Evolutionary conservation across 2,797 vertebrate species (phyloP), one percentile per base, ranked within the genome.

Genomic region (Chelidonichthys spinosus): DNA sequence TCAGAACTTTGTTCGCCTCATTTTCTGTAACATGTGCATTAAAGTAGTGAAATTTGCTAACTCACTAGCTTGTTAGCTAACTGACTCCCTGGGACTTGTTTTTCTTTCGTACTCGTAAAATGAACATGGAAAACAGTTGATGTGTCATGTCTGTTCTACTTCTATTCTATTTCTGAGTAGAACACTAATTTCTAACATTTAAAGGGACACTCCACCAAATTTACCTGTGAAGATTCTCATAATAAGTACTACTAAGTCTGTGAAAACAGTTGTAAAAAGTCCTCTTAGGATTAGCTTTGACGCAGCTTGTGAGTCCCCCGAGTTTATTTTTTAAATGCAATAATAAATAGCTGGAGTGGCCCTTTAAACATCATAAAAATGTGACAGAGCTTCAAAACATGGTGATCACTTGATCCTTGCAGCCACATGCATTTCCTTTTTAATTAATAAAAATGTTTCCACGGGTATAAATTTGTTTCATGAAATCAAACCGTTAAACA

Each of bases 331-430:
- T 14, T 17, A 17, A 37, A 2, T 56, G 0, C 35, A 1, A 37
- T 37, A 56, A 4, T 10, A 37, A 37, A 56, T 37, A 37, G 35
- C 8, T 37, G 54, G 50, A 53, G 25, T 33, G 14, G 5, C 50
- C 25, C 50, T 49, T 49, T 49, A 53, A 53, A 53, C 50, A 53
- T 53, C 47, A 49, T 49, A 49, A 49, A 49, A 49, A 18, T 49
- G 47, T 49, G 46, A 25, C 25, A 25, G 25, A 25, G 25, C 25
- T 25, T 25, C 25, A 25, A 25, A 25, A 25, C 25, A 25, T 47
- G 46, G 1, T 25, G 46, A 17, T 47, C 46, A 47, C 46, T 53
- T 32, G 50, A 11, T 53, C 50, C 11, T 53, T 11, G 25, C 6
- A 42, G 14, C 35, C 42, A 63, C 17, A 36, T 18, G 7, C 2